A percentile compares a stretch with the other conserved stretches of the same genome.
phyloP scores from a whole-genome alignment of 2,113 vertebrate species.

The Hystrix cristata region DNA sequence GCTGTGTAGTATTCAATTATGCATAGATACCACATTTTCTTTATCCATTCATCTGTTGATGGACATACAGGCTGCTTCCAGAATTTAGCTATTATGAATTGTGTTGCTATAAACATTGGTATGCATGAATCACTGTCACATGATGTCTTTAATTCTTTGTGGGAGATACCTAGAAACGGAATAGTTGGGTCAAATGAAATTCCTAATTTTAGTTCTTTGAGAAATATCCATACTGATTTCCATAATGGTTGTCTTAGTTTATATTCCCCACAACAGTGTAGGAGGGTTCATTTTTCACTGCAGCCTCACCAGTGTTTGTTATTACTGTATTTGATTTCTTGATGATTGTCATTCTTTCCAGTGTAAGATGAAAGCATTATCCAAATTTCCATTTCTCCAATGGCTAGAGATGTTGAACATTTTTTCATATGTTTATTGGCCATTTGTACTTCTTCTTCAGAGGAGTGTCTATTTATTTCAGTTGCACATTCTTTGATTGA shows the following conservation, averaged over 20 bases:
- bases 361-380: background rate
- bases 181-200: background rate
- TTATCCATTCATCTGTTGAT: background rate
- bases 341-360: background rate
- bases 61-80: background rate
- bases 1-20: background rate
- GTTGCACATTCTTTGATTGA: background rate
- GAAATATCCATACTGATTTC: background rate
- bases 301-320: background rate
- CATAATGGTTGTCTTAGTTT: background rate
- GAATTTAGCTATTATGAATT: background rate
- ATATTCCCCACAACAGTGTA: background rate
- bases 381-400: background rate
- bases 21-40: background rate
- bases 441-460: background rate
- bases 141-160: background rate
- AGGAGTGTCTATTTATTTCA: background rate
- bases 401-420: background rate
- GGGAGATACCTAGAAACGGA: background rate
- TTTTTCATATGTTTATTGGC: background rate
- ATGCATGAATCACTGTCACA: background rate
- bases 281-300: background rate
- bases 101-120: background rate
- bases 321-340: background rate
- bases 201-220: background rate